A percentile compares a stretch with the other conserved stretches of the same genome.
These are phyloP conservation scores for Sandelia bainsii DNA, from an alignment of 2,797 vertebrate species.

Conservation along the genomic window DNA sequence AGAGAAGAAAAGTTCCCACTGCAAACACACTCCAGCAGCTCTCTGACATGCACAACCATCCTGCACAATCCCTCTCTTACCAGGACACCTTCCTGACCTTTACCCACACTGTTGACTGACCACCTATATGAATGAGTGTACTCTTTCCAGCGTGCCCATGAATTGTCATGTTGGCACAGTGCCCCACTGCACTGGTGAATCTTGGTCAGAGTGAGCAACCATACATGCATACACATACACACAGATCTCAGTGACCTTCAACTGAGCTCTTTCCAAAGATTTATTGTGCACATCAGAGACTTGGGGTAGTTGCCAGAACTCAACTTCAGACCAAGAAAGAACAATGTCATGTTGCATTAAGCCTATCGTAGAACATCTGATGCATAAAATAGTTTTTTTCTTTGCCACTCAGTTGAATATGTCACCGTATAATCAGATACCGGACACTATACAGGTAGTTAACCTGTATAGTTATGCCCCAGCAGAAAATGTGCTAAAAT, in stretches of 20 bases:
- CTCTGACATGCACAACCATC: not conserved
- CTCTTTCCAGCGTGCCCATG: conserved; percentile 14
- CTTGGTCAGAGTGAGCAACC: conserved; percentile 39
- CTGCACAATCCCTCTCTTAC: conserved; percentile 18
- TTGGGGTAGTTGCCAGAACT: conserved; percentile 3
- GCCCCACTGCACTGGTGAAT: conserved; percentile 43
- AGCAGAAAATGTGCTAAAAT: conserved; percentile 41
- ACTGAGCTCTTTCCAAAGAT: conserved; percentile 28
- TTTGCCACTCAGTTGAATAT: not conserved
- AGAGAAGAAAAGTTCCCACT: not conserved
- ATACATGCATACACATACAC: conserved; percentile 1
- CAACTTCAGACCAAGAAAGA: conserved; percentile 30
- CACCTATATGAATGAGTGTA: conserved; percentile 21
- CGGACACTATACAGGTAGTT: not conserved
- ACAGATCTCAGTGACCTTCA: conserved; percentile 32
- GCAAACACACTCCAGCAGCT: conserved; percentile 9
- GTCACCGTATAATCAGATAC: conserved; percentile 7
- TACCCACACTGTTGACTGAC: not conserved
- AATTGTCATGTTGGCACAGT: conserved; percentile 33
- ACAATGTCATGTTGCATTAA: conserved; percentile 51
- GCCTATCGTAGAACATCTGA: conserved; percentile 33
- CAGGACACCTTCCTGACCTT: conserved; percentile 31
- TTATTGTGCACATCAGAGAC: conserved; percentile 16
- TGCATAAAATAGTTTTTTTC: conserved; percentile 27
- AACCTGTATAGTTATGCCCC: conserved; percentile 22